phyloP scores from a whole-genome alignment of 2,888 invertebrate genomes.

The Parnassius smintheus region DNA sequence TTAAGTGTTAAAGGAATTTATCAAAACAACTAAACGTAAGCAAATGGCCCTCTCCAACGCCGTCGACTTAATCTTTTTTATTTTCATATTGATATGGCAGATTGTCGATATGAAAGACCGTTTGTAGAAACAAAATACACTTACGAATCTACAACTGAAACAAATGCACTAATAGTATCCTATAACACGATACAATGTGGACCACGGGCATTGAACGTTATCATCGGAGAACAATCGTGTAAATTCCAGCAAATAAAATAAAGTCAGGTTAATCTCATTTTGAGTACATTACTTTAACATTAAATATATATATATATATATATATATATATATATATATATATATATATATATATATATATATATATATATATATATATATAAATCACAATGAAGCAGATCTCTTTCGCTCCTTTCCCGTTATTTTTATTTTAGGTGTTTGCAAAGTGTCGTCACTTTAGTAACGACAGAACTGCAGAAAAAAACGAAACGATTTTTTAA shows the following conservation, averaged over 20 bases:
- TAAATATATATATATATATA: constrained; percentile 58
- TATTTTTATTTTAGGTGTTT: constrained; percentile 29
- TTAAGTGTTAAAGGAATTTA: constrained; percentile 32
- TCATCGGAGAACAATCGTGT: constrained; percentile 49
- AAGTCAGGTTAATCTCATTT: constrained; percentile 68
- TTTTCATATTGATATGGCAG: constrained; percentile 84
- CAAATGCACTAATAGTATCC: constrained; percentile 69
- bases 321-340: too few species aligned
- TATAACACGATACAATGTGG: constrained; percentile 58
- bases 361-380: too few species aligned
- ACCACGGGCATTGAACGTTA: constrained; percentile 52
- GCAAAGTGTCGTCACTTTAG: constrained; percentile 7
- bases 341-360: too few species aligned
- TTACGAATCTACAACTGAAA: constrained; percentile 60
- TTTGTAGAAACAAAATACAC: constrained; percentile 64
- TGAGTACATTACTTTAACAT: constrained; percentile 66
- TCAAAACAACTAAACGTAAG: constrained; percentile 28
- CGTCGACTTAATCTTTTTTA: constrained; percentile 71
- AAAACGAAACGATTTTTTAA: constrained; percentile 7
- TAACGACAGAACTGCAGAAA: constrained; percentile 7
- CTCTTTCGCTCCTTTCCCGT: constrained; percentile 52
- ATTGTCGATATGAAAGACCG: constrained; percentile 84
- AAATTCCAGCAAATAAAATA: constrained; percentile 55
- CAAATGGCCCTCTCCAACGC: constrained; percentile 66
- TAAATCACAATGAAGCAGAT: constrained; percentile 75